Evolutionary conservation across 2,888 invertebrate genomes (phyloP).

Genomic region (Xestia rhomboidea): DNA sequence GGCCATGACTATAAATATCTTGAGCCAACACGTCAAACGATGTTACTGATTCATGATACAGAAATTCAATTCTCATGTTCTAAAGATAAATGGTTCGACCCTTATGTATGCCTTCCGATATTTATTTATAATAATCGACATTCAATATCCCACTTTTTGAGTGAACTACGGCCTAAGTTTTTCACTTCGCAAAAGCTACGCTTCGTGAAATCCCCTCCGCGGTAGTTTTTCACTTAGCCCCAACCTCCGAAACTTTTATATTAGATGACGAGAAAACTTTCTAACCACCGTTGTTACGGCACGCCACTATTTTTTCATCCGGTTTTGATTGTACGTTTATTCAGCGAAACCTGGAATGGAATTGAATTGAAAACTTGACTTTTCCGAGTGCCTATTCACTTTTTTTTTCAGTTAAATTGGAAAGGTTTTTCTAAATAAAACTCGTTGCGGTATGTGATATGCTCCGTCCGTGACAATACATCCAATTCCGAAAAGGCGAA

Average conservation of each 20-base stretch:
- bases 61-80: not conserved
- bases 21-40: not conserved
- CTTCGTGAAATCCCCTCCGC: constrained; percentile 65
- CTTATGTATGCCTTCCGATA: not conserved
- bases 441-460: constrained; percentile 19
- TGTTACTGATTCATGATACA: constrained; percentile 8
- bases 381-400: constrained; percentile 26
- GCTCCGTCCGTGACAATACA: constrained; percentile 20
- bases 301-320: constrained; percentile 56
- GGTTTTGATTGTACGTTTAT: constrained; percentile 50
- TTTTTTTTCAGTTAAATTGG: constrained; percentile 37
- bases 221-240: constrained; percentile 78
- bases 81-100: constrained; percentile 9
- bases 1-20: constrained; percentile 19
- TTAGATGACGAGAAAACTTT: constrained; percentile 76
- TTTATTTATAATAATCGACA: constrained; percentile 47
- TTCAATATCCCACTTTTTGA: constrained; percentile 44
- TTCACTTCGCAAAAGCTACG: constrained; percentile 59
- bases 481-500: constrained; percentile 24
- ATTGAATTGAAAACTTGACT: constrained; percentile 32
- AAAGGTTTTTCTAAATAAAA: constrained; percentile 31
- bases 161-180: constrained; percentile 59
- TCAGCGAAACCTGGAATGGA: constrained; percentile 34
- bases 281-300: constrained; percentile 49
- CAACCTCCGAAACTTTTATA: constrained; percentile 75